Evolutionary conservation across 2,888 invertebrate genomes (phyloP), one percentile per base, ranked within the genome.

Genomic region (Polylopha cassiicola): DNA sequence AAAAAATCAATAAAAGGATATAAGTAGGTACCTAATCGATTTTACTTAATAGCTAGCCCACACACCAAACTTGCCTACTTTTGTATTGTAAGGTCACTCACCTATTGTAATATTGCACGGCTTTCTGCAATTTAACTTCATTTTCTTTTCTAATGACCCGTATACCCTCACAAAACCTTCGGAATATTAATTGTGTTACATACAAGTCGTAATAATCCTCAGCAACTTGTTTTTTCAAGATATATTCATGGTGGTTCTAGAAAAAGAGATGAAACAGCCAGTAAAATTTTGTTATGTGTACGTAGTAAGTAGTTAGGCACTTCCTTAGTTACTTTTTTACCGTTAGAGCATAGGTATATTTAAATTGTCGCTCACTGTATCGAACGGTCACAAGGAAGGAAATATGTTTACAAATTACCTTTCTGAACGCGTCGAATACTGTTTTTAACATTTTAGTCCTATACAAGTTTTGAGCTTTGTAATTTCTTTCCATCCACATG

Each of bases 131-230:
- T 67, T 89, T 87, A 0, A 74, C 55, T 47, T 84, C 74, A 38
- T 82, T 74, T 43, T 88, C 78, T 28, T 80, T 64, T 52, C 75
- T 87, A 20, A 82, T 56, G 13, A 85, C 58, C 3, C 70, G 62
- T 0, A 82, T 67, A 10, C 79, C 79, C 26, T 71, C 64, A 2
- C 73, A 65, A 79, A 91, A 89, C 39, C 71, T 71, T 18, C 73
- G 71, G 31, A 91, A 87, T 29, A 76, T 76, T 23, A 75, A 56
- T 31, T 88, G 87, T 27, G 80, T 77, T n/a, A 89, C 56, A 49
- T 87, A 89, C 38, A 91, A 76, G 44, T 92, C 91, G 51, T 89
- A 88, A 69, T 90, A 90, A 65, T 94, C 93, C 37, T 88, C 87
- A 2, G 94, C 93, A 1, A 92, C 91, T 76, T 91, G 90, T 55